These are phyloP conservation scores for Schrankia costaestrigalis DNA, from an alignment of 2,888 invertebrate genomes.

Conservation along the genomic window DNA sequence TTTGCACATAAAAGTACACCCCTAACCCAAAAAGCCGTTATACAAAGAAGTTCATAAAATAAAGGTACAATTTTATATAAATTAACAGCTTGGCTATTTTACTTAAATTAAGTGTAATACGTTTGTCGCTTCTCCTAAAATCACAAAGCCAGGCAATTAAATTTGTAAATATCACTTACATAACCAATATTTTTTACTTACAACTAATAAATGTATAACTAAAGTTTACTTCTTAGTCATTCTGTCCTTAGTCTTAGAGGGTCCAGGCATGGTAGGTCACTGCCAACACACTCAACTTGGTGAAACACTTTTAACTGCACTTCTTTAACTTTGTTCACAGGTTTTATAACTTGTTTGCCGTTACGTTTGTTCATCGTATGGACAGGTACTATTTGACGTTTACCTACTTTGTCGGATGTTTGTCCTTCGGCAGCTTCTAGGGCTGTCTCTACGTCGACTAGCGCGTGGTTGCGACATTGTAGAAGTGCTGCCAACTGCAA, in stretches of 20 bases:
- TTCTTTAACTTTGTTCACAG: slow-evolving; percentile 53
- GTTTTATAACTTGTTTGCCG: slow-evolving; percentile 26
- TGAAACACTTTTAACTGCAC: slow-evolving; percentile 69
- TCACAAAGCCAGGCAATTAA: neutral
- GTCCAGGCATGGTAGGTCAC: slow-evolving; percentile 63
- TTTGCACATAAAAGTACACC: too few species aligned
- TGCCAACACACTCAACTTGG: slow-evolving; percentile 53
- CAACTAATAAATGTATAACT: slow-evolving; percentile 61
- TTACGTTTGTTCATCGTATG: slow-evolving; percentile 28
- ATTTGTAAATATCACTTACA: neutral
- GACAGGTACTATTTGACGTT: slow-evolving; percentile 56
- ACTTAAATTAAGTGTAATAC: too few species aligned
- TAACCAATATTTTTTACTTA: slow-evolving; percentile 36
- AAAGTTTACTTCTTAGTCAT: slow-evolving; percentile 59
- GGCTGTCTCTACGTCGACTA: slow-evolving; percentile 76
- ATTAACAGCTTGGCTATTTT: too few species aligned
- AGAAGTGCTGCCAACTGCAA: slow-evolving; percentile 63
- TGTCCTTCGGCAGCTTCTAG: slow-evolving; percentile 73
- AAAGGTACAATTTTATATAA: too few species aligned
- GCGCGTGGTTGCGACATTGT: slow-evolving; percentile 67
- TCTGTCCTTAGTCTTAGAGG: slow-evolving; percentile 67
- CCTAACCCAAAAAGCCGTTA: too few species aligned
- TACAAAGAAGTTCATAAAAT: too few species aligned
- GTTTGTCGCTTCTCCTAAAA: neutral
- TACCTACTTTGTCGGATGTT: slow-evolving; percentile 44